These are phyloP conservation scores for Charina bottae DNA, from an alignment of 2,113 vertebrate genomes.

Conservation along the genomic window DNA sequence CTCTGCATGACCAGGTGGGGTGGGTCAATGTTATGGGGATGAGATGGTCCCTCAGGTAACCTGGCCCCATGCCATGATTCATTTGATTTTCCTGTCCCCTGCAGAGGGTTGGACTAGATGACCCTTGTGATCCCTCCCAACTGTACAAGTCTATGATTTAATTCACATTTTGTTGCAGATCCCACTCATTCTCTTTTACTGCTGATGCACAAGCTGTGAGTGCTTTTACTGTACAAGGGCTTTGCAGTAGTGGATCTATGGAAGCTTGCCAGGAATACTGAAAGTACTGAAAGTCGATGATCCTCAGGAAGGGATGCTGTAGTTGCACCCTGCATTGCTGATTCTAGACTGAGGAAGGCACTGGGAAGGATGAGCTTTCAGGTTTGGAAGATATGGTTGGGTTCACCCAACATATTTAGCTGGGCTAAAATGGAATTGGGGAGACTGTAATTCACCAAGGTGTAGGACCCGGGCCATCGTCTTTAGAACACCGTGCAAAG, in stretches of 20 bases:
- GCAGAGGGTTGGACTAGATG: background rate
- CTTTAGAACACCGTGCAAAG: background rate
- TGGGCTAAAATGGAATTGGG: background rate
- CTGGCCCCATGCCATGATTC: no score
- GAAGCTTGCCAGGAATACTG: background rate
- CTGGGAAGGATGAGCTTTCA: background rate
- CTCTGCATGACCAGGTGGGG: no score
- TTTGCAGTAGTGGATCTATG: background rate
- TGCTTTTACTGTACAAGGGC: background rate
- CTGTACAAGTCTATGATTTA: background rate
- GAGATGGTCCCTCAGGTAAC: no score
- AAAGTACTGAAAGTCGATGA: background rate
- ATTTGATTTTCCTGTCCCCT: background rate
- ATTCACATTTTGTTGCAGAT: background rate
- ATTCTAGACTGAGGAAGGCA: background rate
- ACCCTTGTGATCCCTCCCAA: background rate
- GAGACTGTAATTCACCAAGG: background rate
- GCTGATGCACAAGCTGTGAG: background rate
- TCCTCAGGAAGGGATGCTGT: background rate
- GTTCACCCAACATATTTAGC: background rate
- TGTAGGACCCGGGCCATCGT: background rate
- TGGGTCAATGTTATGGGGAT: no score
- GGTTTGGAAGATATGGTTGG: background rate
- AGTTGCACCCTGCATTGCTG: background rate
- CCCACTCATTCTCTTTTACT: background rate